Evolutionary conservation across 2,113 vertebrate species (phyloP).

Genomic region (Choloepus hoffmanni): DNA sequence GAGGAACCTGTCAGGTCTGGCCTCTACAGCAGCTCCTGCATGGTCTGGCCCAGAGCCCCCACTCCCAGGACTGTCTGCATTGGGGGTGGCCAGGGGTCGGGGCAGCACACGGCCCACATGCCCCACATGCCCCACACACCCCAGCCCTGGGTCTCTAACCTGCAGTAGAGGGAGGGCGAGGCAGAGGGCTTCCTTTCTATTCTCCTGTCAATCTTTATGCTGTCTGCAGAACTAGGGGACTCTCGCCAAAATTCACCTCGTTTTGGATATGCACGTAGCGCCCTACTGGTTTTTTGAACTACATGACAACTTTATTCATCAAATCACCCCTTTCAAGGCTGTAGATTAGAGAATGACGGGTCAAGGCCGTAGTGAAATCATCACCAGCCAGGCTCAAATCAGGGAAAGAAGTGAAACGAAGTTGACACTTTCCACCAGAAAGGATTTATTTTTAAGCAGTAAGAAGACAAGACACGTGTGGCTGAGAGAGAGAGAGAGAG

Average conservation of each 20-base stretch:
- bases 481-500: not conserved
- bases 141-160: not conserved
- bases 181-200: not conserved
- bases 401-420: not conserved
- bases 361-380: not conserved
- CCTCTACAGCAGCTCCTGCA: not conserved
- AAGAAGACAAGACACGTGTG: not conserved
- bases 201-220: not conserved
- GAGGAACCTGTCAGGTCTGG: not conserved
- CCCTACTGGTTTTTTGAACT: not conserved
- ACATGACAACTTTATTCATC: not conserved
- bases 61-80: not conserved
- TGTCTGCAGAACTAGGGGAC: not conserved
- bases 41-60: not conserved
- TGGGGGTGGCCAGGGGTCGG: not conserved
- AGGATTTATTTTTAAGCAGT: slow-evolving; percentile 34
- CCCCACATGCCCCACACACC: not conserved
- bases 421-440: not conserved
- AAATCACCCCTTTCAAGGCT: not conserved
- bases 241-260: not conserved
- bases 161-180: rapidly evolving
- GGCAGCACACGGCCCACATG: not conserved
- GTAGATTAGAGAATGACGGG: rapidly evolving
- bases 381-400: not conserved
- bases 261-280: rapidly evolving